A percentile compares a stretch with the other conserved stretches of the same genome.
Conservation (phyloP, 2,888 invertebrate genomes). For the Heliconius ethilla region DNA sequence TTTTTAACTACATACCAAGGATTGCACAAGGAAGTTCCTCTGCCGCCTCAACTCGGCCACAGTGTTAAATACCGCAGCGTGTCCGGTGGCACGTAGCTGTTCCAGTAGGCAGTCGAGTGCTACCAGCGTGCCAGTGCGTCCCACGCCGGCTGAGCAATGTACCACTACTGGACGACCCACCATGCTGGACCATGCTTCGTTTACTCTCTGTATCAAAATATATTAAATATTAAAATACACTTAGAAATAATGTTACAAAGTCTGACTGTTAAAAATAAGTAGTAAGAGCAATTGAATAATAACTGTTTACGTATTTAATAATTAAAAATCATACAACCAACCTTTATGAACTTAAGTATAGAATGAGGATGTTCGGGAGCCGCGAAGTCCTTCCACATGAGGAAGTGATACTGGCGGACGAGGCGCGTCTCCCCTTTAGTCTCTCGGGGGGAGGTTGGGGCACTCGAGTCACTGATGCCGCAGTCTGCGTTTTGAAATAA, state of each 20-base stretch:
- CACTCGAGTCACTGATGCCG: slow-evolving; percentile 57
- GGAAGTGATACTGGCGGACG: slow-evolving; percentile 95
- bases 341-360: slow-evolving; percentile 93
- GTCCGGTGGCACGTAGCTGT: slow-evolving; percentile 90
- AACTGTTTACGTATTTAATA: too few species aligned
- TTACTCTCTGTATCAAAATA: slow-evolving; percentile 82
- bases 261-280: too few species aligned
- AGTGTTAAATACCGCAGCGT: slow-evolving; percentile 94
- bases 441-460: slow-evolving; percentile 72
- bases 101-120: slow-evolving; percentile 95
- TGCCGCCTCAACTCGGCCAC: slow-evolving; percentile 94
- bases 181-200: slow-evolving; percentile 91
- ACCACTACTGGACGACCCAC: slow-evolving; percentile 93
- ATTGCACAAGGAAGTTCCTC: slow-evolving; percentile 96
- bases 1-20: slow-evolving; percentile 63
- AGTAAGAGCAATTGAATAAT: too few species aligned
- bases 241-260: not conserved
- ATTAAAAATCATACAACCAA: slow-evolving; percentile 58
- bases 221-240: not conserved
- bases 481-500: slow-evolving; percentile 54
- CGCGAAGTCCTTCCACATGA: slow-evolving; percentile 97
- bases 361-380: slow-evolving; percentile 97
- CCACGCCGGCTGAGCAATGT: slow-evolving; percentile 96
- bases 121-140: slow-evolving; percentile 96
- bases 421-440: slow-evolving; percentile 60